phyloP scores from a whole-genome alignment of 2,113 vertebrate genomes.

The Sander vitreus region DNA sequence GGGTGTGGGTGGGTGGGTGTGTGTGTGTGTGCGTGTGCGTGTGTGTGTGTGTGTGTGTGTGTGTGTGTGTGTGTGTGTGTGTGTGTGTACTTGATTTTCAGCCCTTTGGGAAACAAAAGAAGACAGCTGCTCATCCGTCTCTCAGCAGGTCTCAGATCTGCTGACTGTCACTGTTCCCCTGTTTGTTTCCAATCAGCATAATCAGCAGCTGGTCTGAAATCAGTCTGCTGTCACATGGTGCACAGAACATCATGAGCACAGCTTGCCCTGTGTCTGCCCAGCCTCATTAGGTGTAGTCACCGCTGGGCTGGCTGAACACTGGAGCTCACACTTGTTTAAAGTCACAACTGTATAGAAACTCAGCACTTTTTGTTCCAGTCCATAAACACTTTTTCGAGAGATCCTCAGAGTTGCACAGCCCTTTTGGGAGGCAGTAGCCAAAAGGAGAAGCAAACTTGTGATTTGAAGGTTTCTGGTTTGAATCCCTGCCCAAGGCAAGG shows the following conservation, averaged over 20 bases:
- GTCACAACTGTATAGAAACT: slow-evolving; percentile 43
- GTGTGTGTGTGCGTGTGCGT: not conserved
- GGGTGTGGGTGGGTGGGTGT: not conserved
- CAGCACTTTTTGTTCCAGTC: slow-evolving; percentile 55
- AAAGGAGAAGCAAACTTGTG: slow-evolving; percentile 14
- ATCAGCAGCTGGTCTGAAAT: slow-evolving; percentile 66
- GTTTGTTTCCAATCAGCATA: slow-evolving; percentile 68
- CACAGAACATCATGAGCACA: slow-evolving; percentile 63
- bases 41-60: not conserved
- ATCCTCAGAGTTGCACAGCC: slow-evolving; percentile 26
- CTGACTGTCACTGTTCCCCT: slow-evolving; percentile 58
- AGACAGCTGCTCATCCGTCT: slow-evolving; percentile 61
- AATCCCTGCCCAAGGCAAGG: not conserved
- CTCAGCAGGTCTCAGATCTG: slow-evolving; percentile 67
- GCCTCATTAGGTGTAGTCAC: slow-evolving; percentile 69
- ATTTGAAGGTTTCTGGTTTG: slow-evolving; percentile 43
- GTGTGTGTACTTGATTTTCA: not conserved
- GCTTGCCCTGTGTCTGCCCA: slow-evolving; percentile 59
- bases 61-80: not conserved
- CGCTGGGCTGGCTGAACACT: slow-evolving; percentile 45
- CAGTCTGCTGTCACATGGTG: slow-evolving; percentile 48
- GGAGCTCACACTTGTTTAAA: slow-evolving; percentile 59
- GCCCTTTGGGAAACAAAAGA: slow-evolving; percentile 5
- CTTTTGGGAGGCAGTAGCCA: slow-evolving; percentile 32
- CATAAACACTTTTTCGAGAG: slow-evolving; percentile 63